Evolutionary conservation across 2,797 vertebrate species (phyloP).

Genomic region (Chrysocyon brachyurus): DNA sequence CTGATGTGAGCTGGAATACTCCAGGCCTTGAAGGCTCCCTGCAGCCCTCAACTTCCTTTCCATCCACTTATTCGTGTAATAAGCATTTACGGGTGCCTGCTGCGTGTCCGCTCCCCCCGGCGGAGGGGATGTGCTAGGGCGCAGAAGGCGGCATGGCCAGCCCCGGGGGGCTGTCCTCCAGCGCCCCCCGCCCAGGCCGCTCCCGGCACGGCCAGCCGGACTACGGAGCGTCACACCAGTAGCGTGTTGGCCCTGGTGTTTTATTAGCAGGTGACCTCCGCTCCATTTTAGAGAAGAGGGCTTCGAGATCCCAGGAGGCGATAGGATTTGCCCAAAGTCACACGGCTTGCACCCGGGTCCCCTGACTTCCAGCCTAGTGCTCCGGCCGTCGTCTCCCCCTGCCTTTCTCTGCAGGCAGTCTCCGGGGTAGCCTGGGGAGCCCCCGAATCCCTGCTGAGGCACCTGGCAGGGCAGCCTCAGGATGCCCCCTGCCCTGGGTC

Average conservation of each 20-base stretch:
- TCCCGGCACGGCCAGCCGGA: neutral
- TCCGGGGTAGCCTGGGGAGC: neutral
- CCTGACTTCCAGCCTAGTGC: neutral
- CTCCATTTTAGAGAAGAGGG: neutral
- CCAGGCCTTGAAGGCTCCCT: neutral
- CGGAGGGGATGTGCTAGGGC: neutral
- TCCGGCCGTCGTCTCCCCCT: neutral
- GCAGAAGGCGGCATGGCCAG: neutral
- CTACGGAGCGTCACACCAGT: neutral
- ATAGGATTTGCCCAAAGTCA: neutral
- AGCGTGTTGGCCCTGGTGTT: neutral
- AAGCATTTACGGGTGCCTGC: neutral
- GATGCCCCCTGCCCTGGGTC: neutral
- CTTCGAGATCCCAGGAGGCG: neutral
- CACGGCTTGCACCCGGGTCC: neutral
- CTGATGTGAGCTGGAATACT: neutral
- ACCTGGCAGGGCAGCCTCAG: neutral
- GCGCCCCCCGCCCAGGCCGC: neutral
- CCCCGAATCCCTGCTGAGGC: neutral
- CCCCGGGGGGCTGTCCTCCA: neutral
- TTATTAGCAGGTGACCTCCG: neutral
- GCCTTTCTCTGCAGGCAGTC: neutral
- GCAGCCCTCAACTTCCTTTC: neutral
- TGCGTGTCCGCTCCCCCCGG: neutral
- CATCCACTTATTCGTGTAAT: neutral